Base-by-base conservation (phyloP, 2,888 invertebrate genomes). In the Drosophila buzzatii region DNA sequence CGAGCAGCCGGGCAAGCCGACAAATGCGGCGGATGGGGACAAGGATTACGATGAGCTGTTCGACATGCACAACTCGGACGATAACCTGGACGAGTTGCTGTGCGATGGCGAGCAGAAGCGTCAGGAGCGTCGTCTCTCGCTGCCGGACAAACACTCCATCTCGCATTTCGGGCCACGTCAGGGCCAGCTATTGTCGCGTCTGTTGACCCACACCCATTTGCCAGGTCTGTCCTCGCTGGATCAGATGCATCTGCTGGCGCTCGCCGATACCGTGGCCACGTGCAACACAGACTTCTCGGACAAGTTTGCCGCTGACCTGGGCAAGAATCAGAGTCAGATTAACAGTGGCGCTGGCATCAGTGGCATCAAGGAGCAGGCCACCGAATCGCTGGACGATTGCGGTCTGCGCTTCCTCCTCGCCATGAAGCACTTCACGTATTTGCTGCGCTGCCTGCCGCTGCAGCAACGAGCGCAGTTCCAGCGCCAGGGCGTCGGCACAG, bases 211-310 rank as follows among this genome's bases (percentile, higher is more conserved):
- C 93, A 98, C 97, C 0, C 98, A 98, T 93, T 93, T 98, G 39
- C 99, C 99, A 0, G 99, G 99, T 0, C 94, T 99, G 44, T 98
- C 98, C 5, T 98, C 98, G 80, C 95, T 99, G 61, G 99, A 99
- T 93, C 99, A 99, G 93, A 99, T 99, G 99, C 99, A 99, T 93
- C 94, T 99, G 71, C 93, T 99, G n/a, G 99, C 99, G 1, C 93
- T 99, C 70, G 99, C 99, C 14, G 99, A 99, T 91, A 99, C 99
- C 0, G 98, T 99, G 0, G 97, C 98, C 0, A 98, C 98, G 0
- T 98, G 98, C 89, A 97, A 98, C 87, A 97, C 96, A 0, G 97
- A 97, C 91, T 96, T 97, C 89, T 97, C 97, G 0, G 97, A 98
- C 91, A 94, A 97, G 67, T 96, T 97, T 85, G 95, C 95, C 2